Base-by-base conservation (phyloP, 2,797 vertebrate genomes). In the Adelosebastes latens region DNA sequence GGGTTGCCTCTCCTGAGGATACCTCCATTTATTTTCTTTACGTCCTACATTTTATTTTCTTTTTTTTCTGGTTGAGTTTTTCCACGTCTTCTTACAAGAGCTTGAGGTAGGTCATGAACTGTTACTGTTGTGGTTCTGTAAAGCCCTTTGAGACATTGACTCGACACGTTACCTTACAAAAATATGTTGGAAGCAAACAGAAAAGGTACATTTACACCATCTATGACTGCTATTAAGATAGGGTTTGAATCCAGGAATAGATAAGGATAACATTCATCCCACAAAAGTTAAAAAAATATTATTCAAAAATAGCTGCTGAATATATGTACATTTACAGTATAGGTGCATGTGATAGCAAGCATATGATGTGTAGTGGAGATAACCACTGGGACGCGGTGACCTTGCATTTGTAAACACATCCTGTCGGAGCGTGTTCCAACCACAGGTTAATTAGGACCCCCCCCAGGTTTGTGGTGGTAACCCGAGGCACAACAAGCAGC, bases 381-480 rank as follows among this genome's bases (percentile, higher is more conserved):
- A 69, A 9, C 69, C n/a, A n/a, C 13, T 36, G 27, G 70, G 68
- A 73, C 2, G 32, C 7, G 34, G 39, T 32, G 25, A 56, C 58
- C 63, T 72, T 36, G 16, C 46, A 77, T 66, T 61, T 63, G 63
- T 69, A 72, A 80, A 79, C 75, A 77, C 79, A 78, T 83, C 75
- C 63, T 76, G 80, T 46, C 7, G 1, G 56, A 42, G 39, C 20
- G 0, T 36, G 36, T 80, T 72, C 67, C 72, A 3, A 88, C 80
- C 75, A 85, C 77, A 32, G 58, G 79, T 88, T 92, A 91, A 94
- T 94, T 91, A 88, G 72, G 79, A 84, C 73, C 82, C 62, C 34
- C 79, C 65, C 49, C 56, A 70, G 84, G 75, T 88, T 63, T 87
- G 34, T 7, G 4, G n/a, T 74, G 66, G 72, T 88, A 77, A 87